These are phyloP conservation scores for Aleiodes alternator DNA, from an alignment of 2,888 invertebrate species.

Conservation along the genomic window DNA sequence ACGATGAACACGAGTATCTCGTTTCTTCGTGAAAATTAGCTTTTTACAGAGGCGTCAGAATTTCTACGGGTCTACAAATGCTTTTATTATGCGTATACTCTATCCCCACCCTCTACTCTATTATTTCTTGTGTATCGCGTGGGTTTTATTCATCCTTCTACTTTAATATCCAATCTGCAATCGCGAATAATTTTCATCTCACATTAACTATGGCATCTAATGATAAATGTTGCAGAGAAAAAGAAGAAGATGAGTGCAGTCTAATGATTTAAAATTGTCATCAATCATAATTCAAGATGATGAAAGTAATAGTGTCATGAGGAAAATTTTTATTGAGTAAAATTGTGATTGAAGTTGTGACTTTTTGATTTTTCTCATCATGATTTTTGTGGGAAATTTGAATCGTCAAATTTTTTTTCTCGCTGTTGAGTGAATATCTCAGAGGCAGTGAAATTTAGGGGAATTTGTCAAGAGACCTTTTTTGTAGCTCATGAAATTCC, in stretches of 20 bases:
- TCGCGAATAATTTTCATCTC: conserved; percentile 49
- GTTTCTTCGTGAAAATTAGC: conserved; percentile 44
- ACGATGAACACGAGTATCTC: conserved; percentile 45
- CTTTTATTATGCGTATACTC: conserved; percentile 4
- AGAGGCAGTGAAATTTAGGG: no score
- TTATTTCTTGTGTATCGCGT: conserved; percentile 36
- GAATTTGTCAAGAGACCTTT: no score
- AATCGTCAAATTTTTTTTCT: no score
- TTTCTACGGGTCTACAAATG: conserved; percentile 51
- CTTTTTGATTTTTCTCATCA: no score
- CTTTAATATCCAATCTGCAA: conserved; percentile 43
- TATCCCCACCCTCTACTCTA: background rate
- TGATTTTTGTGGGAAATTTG: no score
- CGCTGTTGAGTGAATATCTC: no score
- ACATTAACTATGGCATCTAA: conserved; percentile 37
- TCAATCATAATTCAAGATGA: conserved; percentile 44
- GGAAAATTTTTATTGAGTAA: conserved; percentile 3
- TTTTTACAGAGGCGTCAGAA: conserved; percentile 53
- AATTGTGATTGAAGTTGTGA: background rate
- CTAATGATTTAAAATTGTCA: conserved; percentile 39
- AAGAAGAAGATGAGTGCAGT: background rate
- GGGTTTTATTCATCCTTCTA: conserved; percentile 50
- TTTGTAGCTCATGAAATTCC: no score
- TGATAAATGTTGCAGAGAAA: conserved; percentile 43
- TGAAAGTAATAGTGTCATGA: background rate